A percentile compares a stretch with the other conserved stretches of the same genome.
phyloP scores from a whole-genome alignment of 2,113 vertebrate species.

The Forbesichthys papilliferus region DNA sequence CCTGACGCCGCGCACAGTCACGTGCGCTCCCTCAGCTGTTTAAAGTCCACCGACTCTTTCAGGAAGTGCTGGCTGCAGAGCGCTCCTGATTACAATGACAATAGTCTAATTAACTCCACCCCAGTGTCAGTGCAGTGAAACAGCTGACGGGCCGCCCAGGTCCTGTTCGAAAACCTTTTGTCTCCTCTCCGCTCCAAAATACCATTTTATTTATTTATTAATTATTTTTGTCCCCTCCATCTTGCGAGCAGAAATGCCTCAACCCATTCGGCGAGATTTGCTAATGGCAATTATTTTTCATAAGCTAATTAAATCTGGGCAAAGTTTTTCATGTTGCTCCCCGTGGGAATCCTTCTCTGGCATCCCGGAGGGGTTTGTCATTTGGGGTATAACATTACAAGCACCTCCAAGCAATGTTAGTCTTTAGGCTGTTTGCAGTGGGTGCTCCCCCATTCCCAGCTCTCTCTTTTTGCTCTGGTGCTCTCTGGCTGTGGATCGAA shows the following conservation, averaged over 20 bases:
- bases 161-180: slow-evolving; percentile 73
- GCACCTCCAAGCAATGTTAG: slow-evolving; percentile 61
- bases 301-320: slow-evolving; percentile 80
- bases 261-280: slow-evolving; percentile 67
- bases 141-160: slow-evolving; percentile 60
- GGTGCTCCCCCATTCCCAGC: slow-evolving; percentile 38
- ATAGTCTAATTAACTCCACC: slow-evolving; percentile 84
- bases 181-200: slow-evolving; percentile 69
- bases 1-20: slow-evolving; percentile 17
- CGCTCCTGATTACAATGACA: slow-evolving; percentile 82
- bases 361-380: slow-evolving; percentile 56
- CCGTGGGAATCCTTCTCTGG: slow-evolving; percentile 33
- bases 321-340: slow-evolving; percentile 53
- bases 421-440: slow-evolving; percentile 50
- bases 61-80: slow-evolving; percentile 68
- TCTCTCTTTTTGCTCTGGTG: slow-evolving; percentile 16
- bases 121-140: slow-evolving; percentile 71
- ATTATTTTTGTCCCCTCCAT: slow-evolving; percentile 23
- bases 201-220: slow-evolving; percentile 29
- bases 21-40: slow-evolving; percentile 47
- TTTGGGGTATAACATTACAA: slow-evolving; percentile 57
- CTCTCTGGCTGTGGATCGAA: slow-evolving; percentile 6
- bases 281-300: slow-evolving; percentile 81
- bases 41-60: slow-evolving; percentile 69
- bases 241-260: slow-evolving; percentile 48